Evolutionary conservation across 2,113 vertebrate genomes (phyloP), one percentile per base, ranked within the genome.

Genomic region (Cephalopholis sonnerati): DNA sequence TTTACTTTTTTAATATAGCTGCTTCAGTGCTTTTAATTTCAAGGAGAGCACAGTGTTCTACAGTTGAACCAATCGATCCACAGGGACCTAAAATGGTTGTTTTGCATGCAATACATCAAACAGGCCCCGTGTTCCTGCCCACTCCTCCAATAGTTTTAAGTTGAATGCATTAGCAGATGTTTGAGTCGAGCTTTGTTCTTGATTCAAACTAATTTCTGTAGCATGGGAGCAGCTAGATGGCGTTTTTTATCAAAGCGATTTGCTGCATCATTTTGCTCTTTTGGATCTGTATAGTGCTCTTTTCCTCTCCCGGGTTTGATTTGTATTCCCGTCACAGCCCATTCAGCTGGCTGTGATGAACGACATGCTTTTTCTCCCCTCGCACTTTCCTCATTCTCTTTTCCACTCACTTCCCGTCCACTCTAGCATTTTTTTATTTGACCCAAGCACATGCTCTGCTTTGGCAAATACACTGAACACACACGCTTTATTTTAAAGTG

Each of bases 121-220:
- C 58, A 2, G 77, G 69, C 39, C 39, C 25, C 1, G 16, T 69
- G 48, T 61, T 85, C 76, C 73, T 80, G 66, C 71, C 67, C 36
- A 57, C 77, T 74, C 54, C 29, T 77, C 63, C 64, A 77, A 25
- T 69, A 29, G 80, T 66, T 76, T 74, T 73, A 63, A 85, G 64
- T 68, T 86, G 61, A 91, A 83, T 74, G 83, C 69, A 81, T 79
- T 63, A 90, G 72, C 91, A 93, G 85, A 93, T 94, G 89, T 92
- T 80, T 59, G 71, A 77, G 83, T 74, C 71, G 22, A 62, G 64
- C 77, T 72, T 80, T 86, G 83, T 74, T 58, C 82, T 86, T 46
- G 8, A 82, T 64, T 87, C 79, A 71, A 63, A 72, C 69, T 67
- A 3, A 67, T 84, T 80, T 85, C 75, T 89, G 29, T 25, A 74